These are phyloP conservation scores for Xylocampa areola DNA, from an alignment of 2,888 invertebrate genomes.

Conservation along the genomic window DNA sequence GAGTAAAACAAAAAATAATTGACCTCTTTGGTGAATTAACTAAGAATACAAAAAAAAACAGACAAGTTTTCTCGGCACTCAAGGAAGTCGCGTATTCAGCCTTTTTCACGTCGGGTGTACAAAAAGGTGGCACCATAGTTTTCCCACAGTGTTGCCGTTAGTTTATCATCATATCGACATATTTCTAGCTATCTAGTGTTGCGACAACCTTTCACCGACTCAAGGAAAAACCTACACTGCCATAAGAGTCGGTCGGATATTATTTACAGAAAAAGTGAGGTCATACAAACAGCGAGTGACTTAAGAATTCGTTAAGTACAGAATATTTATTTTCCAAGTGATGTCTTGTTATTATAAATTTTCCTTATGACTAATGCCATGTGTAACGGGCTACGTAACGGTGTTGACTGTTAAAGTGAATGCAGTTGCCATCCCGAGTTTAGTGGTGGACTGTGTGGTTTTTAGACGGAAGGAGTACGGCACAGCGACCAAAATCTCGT, in stretches of 20 bases:
- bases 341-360: no score
- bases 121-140: slow-evolving; percentile 58
- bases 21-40: slow-evolving; percentile 1
- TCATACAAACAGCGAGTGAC: slow-evolving; percentile 63
- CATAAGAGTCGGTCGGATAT: slow-evolving; percentile 81
- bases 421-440: no score
- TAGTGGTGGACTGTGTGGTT: no score
- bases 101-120: slow-evolving; percentile 47
- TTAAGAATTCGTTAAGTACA: background rate
- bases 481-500: no score
- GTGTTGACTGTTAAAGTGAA: no score
- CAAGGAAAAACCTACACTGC: slow-evolving; percentile 85
- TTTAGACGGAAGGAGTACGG: no score
- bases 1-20: background rate
- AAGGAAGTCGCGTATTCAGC: slow-evolving; percentile 43
- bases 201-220: slow-evolving; percentile 86
- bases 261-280: slow-evolving; percentile 86
- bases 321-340: background rate
- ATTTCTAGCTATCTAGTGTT: slow-evolving; percentile 80
- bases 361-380: no score
- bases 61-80: slow-evolving; percentile 18
- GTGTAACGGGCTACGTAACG: no score
- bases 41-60: slow-evolving; percentile 4
- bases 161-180: slow-evolving; percentile 81
- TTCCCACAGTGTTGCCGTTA: slow-evolving; percentile 78